These are phyloP conservation scores for Augochlora pura DNA, from an alignment of 1,140 invertebrate species.

Conservation along the genomic window DNA sequence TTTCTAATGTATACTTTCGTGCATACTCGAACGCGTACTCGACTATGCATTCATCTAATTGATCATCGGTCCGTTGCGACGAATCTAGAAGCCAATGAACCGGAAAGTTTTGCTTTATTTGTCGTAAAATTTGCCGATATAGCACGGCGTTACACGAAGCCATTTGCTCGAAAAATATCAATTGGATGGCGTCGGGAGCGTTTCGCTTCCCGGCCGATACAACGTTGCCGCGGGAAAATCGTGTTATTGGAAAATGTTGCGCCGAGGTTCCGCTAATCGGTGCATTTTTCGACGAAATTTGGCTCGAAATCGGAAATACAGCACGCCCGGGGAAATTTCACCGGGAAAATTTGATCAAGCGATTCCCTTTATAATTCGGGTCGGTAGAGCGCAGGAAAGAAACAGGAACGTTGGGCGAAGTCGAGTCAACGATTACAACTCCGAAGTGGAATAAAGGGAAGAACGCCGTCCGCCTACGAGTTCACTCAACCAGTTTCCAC, in stretches of 20 bases:
- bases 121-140: no score
- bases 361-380: constrained; percentile 54
- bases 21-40: no score
- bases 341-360: constrained; percentile 33
- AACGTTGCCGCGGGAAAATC: background rate
- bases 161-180: background rate
- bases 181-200: background rate
- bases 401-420: constrained; percentile 4
- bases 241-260: background rate
- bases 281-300: constrained; percentile 11
- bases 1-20: no score
- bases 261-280: background rate
- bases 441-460: constrained; percentile 32
- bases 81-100: no score
- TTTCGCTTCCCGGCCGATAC: background rate
- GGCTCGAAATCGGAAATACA: constrained; percentile 1
- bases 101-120: no score
- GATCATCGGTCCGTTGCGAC: no score
- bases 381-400: constrained; percentile 36
- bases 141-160: no score
- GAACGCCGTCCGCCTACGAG: constrained; percentile 25
- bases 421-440: constrained; percentile 55
- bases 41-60: no score
- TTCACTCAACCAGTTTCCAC: constrained; percentile 55
- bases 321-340: background rate